Percentiles rank a stretch among this genome's conserved stretches.
These are phyloP conservation scores for Embiotoca jacksoni DNA, from an alignment of 2,113 vertebrate genomes.

Conservation along the genomic window DNA sequence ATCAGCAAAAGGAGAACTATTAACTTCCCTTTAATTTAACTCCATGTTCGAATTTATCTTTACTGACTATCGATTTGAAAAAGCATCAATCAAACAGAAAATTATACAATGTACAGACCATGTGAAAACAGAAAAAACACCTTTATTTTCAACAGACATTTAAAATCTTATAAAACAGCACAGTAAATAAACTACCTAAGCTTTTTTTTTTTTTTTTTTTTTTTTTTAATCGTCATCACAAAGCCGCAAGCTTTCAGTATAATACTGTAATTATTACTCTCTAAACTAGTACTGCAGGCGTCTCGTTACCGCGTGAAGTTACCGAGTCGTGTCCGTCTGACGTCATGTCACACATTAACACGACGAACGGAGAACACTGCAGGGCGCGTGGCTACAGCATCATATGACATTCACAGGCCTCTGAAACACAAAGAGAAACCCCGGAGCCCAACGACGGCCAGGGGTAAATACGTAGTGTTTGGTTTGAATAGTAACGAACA, in stretches of 20 bases:
- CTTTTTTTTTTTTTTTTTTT: conserved; percentile 41
- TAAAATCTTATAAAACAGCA: conserved; percentile 75
- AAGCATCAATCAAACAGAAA: background rate
- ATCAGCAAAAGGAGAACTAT: no score
- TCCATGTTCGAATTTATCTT: no score
- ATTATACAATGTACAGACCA: background rate
- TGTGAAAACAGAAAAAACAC: conserved; percentile 68
- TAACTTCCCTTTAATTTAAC: no score
- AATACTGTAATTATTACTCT: conserved; percentile 66
- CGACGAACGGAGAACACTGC: conserved; percentile 31
- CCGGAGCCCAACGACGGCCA: background rate
- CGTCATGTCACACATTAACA: conserved; percentile 42
- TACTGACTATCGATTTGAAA: background rate
- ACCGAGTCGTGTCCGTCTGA: conserved; percentile 18
- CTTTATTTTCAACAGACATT: conserved; percentile 75
- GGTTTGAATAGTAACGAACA: conserved; percentile 41
- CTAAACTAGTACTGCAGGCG: conserved; percentile 69
- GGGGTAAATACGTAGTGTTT: conserved; percentile 51
- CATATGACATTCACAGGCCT: conserved; percentile 57
- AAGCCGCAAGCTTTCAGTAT: conserved; percentile 66
- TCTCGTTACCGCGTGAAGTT: conserved; percentile 32
- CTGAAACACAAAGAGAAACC: conserved; percentile 21
- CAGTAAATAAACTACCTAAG: conserved; percentile 72
- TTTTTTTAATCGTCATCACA: conserved; percentile 56
- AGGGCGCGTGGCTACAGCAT: conserved; percentile 35